Conservation (phyloP, 1,140 invertebrate genomes). For the Spodoptera frugiperda region DNA sequence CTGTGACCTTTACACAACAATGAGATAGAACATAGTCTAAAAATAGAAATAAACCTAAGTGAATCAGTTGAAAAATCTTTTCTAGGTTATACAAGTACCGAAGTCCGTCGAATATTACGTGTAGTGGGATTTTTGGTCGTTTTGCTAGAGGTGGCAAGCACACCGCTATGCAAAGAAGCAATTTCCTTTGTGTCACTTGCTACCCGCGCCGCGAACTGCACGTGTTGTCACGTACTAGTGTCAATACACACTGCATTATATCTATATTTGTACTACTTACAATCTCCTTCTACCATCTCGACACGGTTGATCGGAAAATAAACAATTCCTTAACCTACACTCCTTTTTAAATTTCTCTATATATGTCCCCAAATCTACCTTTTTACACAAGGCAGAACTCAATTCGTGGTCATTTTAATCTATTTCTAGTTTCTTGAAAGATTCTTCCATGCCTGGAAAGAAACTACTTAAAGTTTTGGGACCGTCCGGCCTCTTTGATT, state of each 20-base stretch:
- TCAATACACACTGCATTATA: constrained; percentile 40
- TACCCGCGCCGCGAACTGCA: constrained; percentile 32
- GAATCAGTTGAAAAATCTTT: not conserved
- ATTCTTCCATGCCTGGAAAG: constrained; percentile 88
- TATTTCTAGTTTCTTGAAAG: constrained; percentile 90
- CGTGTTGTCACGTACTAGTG: constrained; percentile 42
- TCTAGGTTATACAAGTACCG: not conserved
- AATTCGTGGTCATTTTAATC: constrained; percentile 79
- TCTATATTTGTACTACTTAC: constrained; percentile 15
- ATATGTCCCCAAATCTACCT: too few relatives aligned
- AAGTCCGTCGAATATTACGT: constrained; percentile 41
- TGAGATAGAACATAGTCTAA: not conserved
- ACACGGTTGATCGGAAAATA: not conserved
- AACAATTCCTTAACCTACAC: not conserved
- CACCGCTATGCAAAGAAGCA: constrained; percentile 56
- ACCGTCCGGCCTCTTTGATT: constrained; percentile 87
- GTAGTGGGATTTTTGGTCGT: constrained; percentile 45
- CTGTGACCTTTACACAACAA: not conserved
- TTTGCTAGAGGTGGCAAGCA: constrained; percentile 44
- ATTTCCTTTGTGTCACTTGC: constrained; percentile 64
- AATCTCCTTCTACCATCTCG: constrained; percentile 1
- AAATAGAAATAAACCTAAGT: not conserved
- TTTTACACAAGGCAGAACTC: not conserved
- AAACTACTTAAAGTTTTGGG: constrained; percentile 87
- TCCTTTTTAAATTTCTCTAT: too few relatives aligned